Evolutionary conservation across 2,113 vertebrate species (phyloP).

Genomic region (Mesembrinibis cayennensis): DNA sequence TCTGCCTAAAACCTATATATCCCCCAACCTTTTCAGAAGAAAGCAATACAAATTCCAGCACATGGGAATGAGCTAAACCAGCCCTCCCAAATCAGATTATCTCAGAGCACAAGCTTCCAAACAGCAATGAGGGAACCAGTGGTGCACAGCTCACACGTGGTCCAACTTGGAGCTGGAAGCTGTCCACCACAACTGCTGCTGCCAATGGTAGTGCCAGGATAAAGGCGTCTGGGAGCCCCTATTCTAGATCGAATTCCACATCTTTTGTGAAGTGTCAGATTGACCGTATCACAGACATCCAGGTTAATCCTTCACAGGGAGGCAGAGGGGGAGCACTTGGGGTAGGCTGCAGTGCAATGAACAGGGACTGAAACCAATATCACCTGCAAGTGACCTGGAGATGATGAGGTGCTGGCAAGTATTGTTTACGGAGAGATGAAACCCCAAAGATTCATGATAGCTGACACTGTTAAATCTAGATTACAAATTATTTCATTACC

Average conservation of each 20-base stretch:
- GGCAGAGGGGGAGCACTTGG: background rate
- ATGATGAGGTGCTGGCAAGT: background rate
- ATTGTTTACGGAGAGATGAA: background rate
- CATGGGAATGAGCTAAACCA: background rate
- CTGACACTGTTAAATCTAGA: background rate
- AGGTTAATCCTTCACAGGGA: background rate
- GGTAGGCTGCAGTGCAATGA: background rate
- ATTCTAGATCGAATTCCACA: background rate
- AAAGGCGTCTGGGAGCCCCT: background rate
- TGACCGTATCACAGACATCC: background rate
- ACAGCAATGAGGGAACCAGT: background rate
- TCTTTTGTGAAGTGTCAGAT: background rate
- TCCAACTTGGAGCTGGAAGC: background rate
- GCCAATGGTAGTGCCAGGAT: fast-evolving
- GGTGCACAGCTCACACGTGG: background rate
- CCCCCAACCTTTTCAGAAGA: background rate
- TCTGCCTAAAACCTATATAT: background rate
- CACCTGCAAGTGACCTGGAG: background rate
- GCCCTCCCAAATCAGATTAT: background rate
- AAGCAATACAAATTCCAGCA: background rate
- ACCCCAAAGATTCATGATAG: background rate
- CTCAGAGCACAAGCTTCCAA: background rate
- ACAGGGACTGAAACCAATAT: background rate
- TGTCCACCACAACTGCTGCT: background rate
- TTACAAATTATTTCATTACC: background rate